These are phyloP conservation scores for Ardeotis arabs DNA, from an alignment of 2,113 vertebrate species.

Conservation along the genomic window DNA sequence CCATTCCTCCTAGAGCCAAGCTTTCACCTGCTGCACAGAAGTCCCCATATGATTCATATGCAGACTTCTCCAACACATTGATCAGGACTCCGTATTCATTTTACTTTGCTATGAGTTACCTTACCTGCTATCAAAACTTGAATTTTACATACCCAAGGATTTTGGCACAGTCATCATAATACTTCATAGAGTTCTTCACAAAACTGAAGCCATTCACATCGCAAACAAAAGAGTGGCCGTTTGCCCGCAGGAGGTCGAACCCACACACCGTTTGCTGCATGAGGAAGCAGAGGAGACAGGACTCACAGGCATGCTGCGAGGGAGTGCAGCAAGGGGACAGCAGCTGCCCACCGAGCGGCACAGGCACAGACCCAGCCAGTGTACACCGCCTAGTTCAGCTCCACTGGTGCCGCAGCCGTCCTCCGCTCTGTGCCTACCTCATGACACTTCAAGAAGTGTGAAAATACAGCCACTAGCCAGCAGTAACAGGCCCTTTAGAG, in stretches of 20 bases:
- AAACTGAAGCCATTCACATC: slow-evolving; percentile 99
- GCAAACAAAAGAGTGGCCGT: slow-evolving; percentile 95
- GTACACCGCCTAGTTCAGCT: accelerated
- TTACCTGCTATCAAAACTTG: background rate
- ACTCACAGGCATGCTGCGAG: background rate
- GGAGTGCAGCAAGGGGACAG: background rate
- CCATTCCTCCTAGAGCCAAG: background rate
- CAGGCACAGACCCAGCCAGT: background rate
- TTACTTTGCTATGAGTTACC: background rate
- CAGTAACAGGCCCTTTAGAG: background rate
- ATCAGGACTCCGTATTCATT: background rate
- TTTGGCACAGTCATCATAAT: slow-evolving; percentile 98
- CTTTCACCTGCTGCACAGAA: background rate
- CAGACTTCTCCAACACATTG: background rate
- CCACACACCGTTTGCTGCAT: slow-evolving; percentile 96
- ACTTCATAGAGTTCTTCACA: slow-evolving; percentile 99
- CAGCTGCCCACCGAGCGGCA: background rate
- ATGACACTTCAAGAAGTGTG: background rate
- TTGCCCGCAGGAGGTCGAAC: slow-evolving; percentile 95
- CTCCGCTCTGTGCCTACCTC: background rate
- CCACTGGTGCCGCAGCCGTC: background rate
- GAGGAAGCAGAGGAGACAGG: background rate
- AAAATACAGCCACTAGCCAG: background rate
- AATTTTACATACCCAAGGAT: slow-evolving; percentile 87
- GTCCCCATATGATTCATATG: background rate